Evolutionary conservation across 1,140 invertebrate genomes (phyloP).

Genomic region (Coenobita brevimanus): DNA sequence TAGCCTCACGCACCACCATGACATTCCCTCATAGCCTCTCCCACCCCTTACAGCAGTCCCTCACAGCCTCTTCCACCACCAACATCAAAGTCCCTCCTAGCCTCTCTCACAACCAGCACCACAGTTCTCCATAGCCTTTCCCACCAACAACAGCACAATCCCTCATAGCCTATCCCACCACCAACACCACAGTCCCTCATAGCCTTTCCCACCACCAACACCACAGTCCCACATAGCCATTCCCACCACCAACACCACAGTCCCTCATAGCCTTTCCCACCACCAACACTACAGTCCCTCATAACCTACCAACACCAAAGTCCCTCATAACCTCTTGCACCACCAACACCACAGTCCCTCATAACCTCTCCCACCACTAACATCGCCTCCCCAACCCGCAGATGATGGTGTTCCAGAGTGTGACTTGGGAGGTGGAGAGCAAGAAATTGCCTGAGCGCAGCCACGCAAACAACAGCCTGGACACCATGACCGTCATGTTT

Average conservation of each 20-base stretch:
- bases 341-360: background rate
- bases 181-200: background rate
- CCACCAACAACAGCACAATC: background rate
- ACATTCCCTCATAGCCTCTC: too few relatives aligned
- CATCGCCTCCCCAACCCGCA: background rate
- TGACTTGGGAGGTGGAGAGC: conserved; percentile 58
- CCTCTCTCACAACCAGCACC: background rate
- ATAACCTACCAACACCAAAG: background rate
- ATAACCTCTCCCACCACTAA: too few relatives aligned
- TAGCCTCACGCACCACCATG: too few relatives aligned
- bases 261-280: too few relatives aligned
- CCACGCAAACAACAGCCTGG: conserved; percentile 5
- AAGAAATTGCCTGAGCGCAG: conserved; percentile 38
- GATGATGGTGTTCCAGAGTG: conserved; percentile 48
- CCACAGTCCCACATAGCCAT: too few relatives aligned
- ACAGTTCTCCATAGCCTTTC: background rate
- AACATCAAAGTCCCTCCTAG: too few relatives aligned
- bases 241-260: too few relatives aligned
- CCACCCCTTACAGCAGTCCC: too few relatives aligned
- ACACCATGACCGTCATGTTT: conserved; percentile 5
- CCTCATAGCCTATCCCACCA: background rate
- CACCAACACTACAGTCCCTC: too few relatives aligned
- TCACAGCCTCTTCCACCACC: too few relatives aligned
- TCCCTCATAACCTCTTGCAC: background rate
- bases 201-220: too few relatives aligned